A percentile compares a stretch with the other conserved stretches of the same genome.
Conservation (phyloP, 2,888 invertebrate species). For the Drosophila rellima region DNA sequence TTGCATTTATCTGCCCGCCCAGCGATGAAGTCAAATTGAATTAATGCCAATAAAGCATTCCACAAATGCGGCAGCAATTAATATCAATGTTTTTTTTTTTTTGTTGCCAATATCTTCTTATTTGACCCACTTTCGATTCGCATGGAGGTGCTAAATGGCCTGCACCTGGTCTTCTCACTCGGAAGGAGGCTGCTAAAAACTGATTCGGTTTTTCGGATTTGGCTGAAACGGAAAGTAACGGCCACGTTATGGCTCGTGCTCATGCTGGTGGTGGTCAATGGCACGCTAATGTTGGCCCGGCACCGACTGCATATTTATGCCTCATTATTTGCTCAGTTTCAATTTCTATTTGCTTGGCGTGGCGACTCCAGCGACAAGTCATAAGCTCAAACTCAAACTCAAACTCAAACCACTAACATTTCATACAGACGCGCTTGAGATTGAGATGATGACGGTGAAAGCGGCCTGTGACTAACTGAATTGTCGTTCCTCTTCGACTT, state of each 20-base stretch:
- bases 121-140: conserved; percentile 73
- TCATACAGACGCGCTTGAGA: conserved; percentile 53
- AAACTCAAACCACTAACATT: conserved; percentile 44
- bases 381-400: conserved; percentile 33
- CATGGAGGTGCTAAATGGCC: conserved; percentile 65
- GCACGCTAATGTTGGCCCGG: conserved; percentile 24
- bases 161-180: not conserved
- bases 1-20: conserved; percentile 68
- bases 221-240: conserved; percentile 45
- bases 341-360: conserved; percentile 70
- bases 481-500: conserved; percentile 26
- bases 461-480: conserved; percentile 56
- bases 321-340: conserved; percentile 81
- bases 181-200: conserved; percentile 20
- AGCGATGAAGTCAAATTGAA: conserved; percentile 70
- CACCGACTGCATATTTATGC: conserved; percentile 75
- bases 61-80: conserved; percentile 63
- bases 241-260: conserved; percentile 9
- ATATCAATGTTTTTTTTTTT: conserved; percentile 57
- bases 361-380: conserved; percentile 51
- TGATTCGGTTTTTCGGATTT: not conserved
- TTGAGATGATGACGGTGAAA: conserved; percentile 69
- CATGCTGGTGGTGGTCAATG: conserved; percentile 53
- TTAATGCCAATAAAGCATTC: conserved; percentile 55
- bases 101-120: conserved; percentile 6